Conservation (phyloP, 2,113 vertebrate species). For the Pithys albifrons region DNA sequence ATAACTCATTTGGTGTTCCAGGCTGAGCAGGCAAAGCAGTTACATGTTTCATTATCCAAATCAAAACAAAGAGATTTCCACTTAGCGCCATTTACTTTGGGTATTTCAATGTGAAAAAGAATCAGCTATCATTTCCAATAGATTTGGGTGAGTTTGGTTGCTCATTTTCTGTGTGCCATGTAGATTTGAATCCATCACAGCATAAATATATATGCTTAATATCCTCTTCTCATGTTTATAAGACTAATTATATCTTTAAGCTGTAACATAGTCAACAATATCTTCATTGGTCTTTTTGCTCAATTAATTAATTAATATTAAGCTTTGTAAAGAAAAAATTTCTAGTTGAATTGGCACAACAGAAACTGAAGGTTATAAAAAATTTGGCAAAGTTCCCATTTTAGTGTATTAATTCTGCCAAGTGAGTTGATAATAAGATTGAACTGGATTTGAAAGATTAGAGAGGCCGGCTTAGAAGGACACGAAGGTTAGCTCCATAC, state of each 20-base stretch:
- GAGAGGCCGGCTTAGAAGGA: not conserved
- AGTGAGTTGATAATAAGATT: conserved; percentile 41
- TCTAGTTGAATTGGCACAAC: not conserved
- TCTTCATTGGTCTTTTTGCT: not conserved
- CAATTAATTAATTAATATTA: not conserved
- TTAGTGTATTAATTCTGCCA: conserved; percentile 25
- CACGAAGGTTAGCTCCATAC: not conserved
- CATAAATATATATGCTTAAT: not conserved
- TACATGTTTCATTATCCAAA: not conserved
- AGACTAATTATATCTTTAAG: not conserved
- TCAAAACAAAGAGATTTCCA: not conserved
- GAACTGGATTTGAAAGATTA: conserved; percentile 45
- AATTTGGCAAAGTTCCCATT: not conserved
- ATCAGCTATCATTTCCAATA: not conserved
- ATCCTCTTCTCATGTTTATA: not conserved
- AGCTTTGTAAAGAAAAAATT: not conserved
- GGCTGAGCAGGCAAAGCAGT: not conserved
- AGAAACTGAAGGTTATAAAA: not conserved
- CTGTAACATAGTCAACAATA: rapidly evolving
- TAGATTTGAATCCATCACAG: not conserved
- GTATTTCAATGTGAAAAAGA: not conserved
- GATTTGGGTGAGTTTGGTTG: not conserved
- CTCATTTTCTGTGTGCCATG: not conserved
- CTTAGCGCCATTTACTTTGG: not conserved
- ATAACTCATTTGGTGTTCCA: not conserved